Percentiles rank a stretch among this genome's conserved stretches.
Conservation (phyloP, 2,888 invertebrate species). For the Meloe dianella region DNA sequence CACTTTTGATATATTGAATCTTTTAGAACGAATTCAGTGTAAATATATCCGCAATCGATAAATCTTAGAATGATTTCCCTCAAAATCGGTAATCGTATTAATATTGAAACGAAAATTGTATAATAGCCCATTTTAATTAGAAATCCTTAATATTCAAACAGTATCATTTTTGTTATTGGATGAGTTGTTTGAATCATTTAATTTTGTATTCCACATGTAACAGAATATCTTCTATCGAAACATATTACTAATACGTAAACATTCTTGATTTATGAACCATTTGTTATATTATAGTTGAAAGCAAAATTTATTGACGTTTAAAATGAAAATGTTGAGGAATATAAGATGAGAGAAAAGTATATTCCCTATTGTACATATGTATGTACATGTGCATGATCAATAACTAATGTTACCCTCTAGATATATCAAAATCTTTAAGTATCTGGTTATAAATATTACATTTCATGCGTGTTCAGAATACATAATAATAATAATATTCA, state of each 20-base stretch:
- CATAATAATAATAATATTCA: constrained; percentile 4
- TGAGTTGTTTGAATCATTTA: not conserved
- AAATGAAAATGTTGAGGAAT: constrained; percentile 3
- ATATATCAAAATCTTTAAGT: not conserved
- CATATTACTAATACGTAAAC: not conserved
- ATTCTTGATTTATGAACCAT: constrained; percentile 9
- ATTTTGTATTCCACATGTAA: not conserved
- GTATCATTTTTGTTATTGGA: not conserved
- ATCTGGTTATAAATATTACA: not conserved
- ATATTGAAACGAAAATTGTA: not conserved
- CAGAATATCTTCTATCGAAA: not conserved
- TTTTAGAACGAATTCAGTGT: not conserved
- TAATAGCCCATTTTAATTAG: no score
- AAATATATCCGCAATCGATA: not conserved
- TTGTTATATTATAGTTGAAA: constrained; percentile 9
- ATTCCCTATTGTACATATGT: constrained; percentile 1
- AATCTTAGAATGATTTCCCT: not conserved
- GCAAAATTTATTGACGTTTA: constrained; percentile 8
- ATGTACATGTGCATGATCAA: not conserved
- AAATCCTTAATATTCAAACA: not conserved
- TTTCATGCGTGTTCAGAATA: not conserved
- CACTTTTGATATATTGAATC: not conserved
- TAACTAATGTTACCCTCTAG: not conserved
- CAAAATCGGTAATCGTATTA: not conserved
- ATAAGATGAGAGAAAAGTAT: not conserved